A percentile compares a stretch with the other conserved stretches of the same genome.
Conservation (phyloP, 2,113 vertebrate species). For the Trichomycterus rosablanca region DNA sequence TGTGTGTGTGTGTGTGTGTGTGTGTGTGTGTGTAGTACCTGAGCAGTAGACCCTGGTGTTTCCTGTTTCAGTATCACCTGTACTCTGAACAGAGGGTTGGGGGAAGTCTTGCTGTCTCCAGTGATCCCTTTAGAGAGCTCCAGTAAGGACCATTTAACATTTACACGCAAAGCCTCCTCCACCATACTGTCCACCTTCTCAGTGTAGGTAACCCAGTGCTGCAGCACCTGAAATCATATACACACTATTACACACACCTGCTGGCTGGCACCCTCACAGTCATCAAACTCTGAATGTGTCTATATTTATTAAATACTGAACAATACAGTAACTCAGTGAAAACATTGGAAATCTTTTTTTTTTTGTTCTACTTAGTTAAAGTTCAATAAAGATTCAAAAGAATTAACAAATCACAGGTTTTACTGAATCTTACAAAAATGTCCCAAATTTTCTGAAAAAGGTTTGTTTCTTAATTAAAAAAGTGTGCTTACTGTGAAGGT, state of each 20-base stretch:
- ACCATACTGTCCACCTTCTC: conserved; percentile 73
- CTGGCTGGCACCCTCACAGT: background rate
- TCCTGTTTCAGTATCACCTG: conserved; percentile 66
- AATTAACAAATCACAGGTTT: too few relatives aligned
- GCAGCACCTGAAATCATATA: conserved; percentile 69
- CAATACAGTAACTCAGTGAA: too few relatives aligned
- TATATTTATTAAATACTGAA: too few relatives aligned
- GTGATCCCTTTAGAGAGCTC: conserved; percentile 78
- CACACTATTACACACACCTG: background rate
- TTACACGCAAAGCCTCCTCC: conserved; percentile 73
- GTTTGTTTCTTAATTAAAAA: too few relatives aligned
- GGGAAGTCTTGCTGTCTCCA: conserved; percentile 69
- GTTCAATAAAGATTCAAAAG: too few relatives aligned
- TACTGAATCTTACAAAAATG: too few relatives aligned
- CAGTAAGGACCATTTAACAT: conserved; percentile 76
- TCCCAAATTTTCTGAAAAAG: too few relatives aligned
- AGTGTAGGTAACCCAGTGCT: conserved; percentile 71
- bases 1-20: conserved; percentile 5
- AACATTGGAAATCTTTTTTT: too few relatives aligned
- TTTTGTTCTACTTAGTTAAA: too few relatives aligned
- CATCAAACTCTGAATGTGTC: too few relatives aligned
- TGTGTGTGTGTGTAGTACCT: conserved; percentile 59
- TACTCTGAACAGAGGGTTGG: conserved; percentile 76
- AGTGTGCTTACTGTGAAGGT: too few relatives aligned
- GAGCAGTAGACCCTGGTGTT: conserved; percentile 50